Conservation (phyloP, 1,140 invertebrate genomes). For the Eupristina koningsbergeri region DNA sequence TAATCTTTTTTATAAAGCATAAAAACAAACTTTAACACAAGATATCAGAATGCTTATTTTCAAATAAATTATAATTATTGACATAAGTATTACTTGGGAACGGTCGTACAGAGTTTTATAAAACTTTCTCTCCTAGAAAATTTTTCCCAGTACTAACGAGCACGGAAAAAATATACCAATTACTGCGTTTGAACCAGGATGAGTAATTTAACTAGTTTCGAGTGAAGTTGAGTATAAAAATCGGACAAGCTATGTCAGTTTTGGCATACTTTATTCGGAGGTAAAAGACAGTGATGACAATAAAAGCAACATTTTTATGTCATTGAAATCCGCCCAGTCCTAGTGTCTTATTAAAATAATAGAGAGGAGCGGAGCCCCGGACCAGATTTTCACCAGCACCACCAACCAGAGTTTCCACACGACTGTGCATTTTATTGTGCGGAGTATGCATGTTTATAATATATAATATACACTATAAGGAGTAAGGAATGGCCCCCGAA, state of each 20-base stretch:
- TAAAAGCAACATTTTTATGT: neutral
- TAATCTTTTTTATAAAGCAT: too few relatives aligned
- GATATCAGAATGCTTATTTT: neutral
- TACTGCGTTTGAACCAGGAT: neutral
- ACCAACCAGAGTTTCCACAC: neutral
- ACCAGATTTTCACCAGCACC: neutral
- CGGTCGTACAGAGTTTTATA: neutral
- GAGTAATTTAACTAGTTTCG: neutral
- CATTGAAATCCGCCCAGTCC: neutral
- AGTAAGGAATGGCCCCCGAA: too few relatives aligned
- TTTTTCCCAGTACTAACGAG: neutral
- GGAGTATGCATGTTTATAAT: neutral
- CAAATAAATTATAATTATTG: neutral
- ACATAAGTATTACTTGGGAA: neutral
- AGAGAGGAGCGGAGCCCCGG: neutral
- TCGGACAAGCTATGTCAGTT: neutral
- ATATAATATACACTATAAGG: conserved; percentile 3
- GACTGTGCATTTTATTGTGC: neutral
- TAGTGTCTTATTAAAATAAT: neutral
- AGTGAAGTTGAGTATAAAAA: neutral
- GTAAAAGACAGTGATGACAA: neutral
- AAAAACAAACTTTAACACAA: too few relatives aligned
- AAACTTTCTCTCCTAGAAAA: neutral
- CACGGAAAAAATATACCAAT: neutral
- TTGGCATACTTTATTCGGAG: neutral